A percentile compares a stretch with the other conserved stretches of the same genome.
These are phyloP conservation scores for Drosophila equinoxialis DNA, from an alignment of 1,140 invertebrate genomes.

Conservation along the genomic window DNA sequence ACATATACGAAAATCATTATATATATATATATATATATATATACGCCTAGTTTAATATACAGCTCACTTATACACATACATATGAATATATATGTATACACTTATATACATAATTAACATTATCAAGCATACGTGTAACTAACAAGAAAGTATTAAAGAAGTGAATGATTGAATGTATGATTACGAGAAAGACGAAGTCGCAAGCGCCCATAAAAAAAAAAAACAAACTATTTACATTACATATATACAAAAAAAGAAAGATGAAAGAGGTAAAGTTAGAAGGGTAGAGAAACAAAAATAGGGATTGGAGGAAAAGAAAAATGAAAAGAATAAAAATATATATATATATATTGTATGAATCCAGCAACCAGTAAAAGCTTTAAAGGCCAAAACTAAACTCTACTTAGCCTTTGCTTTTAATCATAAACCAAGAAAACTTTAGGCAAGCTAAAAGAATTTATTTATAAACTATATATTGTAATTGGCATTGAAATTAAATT, in stretches of 20 bases:
- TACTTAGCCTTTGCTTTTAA: conserved; percentile 60
- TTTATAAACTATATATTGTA: conserved; percentile 51
- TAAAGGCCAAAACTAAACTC: conserved; percentile 65
- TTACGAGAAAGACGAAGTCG: conserved; percentile 50
- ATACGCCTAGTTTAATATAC: conserved; percentile 56
- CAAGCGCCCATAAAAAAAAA: conserved; percentile 74
- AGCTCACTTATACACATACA: conserved; percentile 56
- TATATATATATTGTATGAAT: conserved; percentile 31
- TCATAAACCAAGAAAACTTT: conserved; percentile 28
- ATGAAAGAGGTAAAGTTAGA: background rate
- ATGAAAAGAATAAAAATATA: background rate
- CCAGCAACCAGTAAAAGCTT: conserved; percentile 62
- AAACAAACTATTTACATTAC: conserved; percentile 70
- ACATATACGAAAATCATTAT: conserved; percentile 62
- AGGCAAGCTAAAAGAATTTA: conserved; percentile 49
- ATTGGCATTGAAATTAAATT: conserved; percentile 60
- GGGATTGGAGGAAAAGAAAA: background rate
- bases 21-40: conserved; percentile 52
- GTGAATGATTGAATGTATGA: conserved; percentile 30
- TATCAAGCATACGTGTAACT: conserved; percentile 77
- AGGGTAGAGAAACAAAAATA: background rate
- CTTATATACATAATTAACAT: conserved; percentile 55
- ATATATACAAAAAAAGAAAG: conserved; percentile 50
- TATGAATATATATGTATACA: conserved; percentile 46
- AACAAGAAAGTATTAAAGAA: conserved; percentile 75